Evolutionary conservation across 2,888 invertebrate species (phyloP), one percentile per base, ranked within the genome.

Genomic region (Oscheius onirici): DNA sequence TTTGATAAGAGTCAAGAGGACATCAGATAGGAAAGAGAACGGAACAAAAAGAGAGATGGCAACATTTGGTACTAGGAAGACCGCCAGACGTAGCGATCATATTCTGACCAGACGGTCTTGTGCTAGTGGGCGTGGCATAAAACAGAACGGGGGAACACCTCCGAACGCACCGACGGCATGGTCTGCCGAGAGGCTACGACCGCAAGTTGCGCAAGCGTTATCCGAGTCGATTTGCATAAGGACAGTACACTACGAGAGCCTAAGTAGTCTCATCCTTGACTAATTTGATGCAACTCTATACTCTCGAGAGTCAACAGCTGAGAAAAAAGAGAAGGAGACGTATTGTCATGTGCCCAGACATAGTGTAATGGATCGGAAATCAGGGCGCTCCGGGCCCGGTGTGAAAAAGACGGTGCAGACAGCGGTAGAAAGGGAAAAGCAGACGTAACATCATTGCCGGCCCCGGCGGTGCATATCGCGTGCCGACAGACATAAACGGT

Each of bases 221-320:
- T 63, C 46, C 34, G 63, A 63, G 63, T 49, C 49, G 63, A 63
- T 63, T 63, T 63, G 49, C 51, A 63, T 63, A 63, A 63, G 63
- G 20, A 63, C 63, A 24, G 49, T 63, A 24, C 58, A 26, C 41
- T 41, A 17, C 40, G 15, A 61, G 20, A 20, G 44, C 20, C 34
- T 34, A 6, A 34, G 34, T 34, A 34, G 34, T 34, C 34, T 34
- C 34, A 34, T 34, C 34, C 34, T 34, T 34, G 34, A 8, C 34
- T 34, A 34, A 34, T 34, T 34, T 8, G 8, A 6, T 34, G 34
- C 34, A 34, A 34, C 34, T 34, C 34, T 34, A 34, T 34, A 34
- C 34, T n/a, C n/a, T 34, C 8, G 34, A 34, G 34, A 34, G 34
- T 34, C 34, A 34, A 34, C 34, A 34, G 34, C 34, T 34, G 34